Conservation (phyloP, 2,888 invertebrate species). For the Criorhina ranunculi region DNA sequence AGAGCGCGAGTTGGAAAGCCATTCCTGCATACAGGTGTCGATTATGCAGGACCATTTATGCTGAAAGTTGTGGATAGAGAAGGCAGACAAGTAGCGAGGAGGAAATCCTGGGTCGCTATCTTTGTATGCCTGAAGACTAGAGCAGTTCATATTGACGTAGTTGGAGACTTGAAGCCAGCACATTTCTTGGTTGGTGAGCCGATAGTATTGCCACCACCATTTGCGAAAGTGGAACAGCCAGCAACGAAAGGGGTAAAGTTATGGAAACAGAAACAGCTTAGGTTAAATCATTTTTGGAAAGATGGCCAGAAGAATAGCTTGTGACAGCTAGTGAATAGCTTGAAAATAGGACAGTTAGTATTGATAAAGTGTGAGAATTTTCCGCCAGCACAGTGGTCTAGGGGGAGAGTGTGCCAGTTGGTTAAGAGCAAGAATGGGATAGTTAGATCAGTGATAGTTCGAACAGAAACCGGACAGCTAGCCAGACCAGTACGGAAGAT, state of each 20-base stretch:
- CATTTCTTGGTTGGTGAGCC: not conserved
- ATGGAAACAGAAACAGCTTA: not conserved
- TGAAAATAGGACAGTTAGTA: not conserved
- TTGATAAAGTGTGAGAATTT: not conserved
- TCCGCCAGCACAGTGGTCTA: not conserved
- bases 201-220: not conserved
- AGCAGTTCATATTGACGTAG: conserved; percentile 49
- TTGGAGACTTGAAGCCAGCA: not conserved
- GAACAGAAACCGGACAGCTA: not conserved
- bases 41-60: conserved; percentile 25
- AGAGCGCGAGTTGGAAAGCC: conserved; percentile 17
- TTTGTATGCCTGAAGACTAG: conserved; percentile 43
- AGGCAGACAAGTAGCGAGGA: not conserved
- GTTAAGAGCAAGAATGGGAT: not conserved
- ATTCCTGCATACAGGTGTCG: not conserved
- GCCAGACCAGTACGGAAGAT: not conserved
- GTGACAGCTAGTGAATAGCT: not conserved
- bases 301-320: not conserved
- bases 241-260: not conserved
- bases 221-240: not conserved
- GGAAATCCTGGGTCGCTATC: conserved; percentile 16
- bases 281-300: not conserved
- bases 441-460: not conserved
- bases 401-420: not conserved
- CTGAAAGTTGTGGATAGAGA: not conserved